Conservation (phyloP, 2,888 invertebrate species). For the Caenorhabditis japonica region DNA sequence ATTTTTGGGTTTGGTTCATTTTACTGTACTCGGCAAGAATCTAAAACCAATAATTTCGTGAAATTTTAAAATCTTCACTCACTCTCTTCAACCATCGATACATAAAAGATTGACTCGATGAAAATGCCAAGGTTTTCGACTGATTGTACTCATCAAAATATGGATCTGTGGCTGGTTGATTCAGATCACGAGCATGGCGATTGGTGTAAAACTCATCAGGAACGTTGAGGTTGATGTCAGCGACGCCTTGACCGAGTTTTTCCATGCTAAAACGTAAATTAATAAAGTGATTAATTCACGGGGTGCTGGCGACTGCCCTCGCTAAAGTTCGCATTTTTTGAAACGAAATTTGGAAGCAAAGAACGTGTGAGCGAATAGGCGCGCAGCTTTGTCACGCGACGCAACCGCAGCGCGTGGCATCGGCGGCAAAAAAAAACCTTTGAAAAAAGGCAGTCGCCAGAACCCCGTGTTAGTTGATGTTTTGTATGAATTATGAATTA, state of each 20-base stretch:
- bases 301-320: too few species aligned
- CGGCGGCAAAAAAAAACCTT: too few species aligned
- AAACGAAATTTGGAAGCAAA: too few species aligned
- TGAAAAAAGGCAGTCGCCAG: too few species aligned
- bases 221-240: slow-evolving; percentile 18
- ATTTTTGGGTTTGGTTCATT: not conserved
- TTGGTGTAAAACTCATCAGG: slow-evolving; percentile 42
- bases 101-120: slow-evolving; percentile 15
- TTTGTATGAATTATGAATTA: not conserved
- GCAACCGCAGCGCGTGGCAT: too few species aligned
- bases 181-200: slow-evolving; percentile 11
- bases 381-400: too few species aligned
- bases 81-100: slow-evolving; percentile 52
- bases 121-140: slow-evolving; percentile 17
- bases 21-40: slow-evolving; percentile 22
- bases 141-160: not conserved
- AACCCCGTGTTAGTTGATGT: too few species aligned
- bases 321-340: too few species aligned
- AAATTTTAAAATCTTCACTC: not conserved
- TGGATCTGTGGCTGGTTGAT: not conserved
- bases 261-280: slow-evolving; percentile 33
- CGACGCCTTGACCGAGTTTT: slow-evolving; percentile 18
- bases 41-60: slow-evolving; percentile 3
- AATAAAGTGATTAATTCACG: too few species aligned
- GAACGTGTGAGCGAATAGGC: too few species aligned